phyloP scores from a whole-genome alignment of 2,888 invertebrate genomes.

The Cartodere bifasciata region DNA sequence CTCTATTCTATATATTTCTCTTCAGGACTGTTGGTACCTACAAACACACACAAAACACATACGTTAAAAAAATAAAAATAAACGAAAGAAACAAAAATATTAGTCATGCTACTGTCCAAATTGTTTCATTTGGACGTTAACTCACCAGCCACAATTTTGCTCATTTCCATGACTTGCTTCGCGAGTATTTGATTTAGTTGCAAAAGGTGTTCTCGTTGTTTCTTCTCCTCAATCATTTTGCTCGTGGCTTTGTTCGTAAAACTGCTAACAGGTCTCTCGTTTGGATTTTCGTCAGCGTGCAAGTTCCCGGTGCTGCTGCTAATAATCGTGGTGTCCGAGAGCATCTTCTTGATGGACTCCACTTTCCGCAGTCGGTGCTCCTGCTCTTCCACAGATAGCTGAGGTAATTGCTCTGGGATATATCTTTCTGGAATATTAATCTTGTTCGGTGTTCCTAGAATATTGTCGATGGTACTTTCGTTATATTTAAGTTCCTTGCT shows the following conservation, averaged over 20 bases:
- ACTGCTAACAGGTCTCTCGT: slow-evolving; percentile 24
- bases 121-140: slow-evolving; percentile 13
- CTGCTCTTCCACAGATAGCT: slow-evolving; percentile 74
- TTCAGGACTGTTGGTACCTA: slow-evolving; percentile 32
- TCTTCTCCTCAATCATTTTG: slow-evolving; percentile 61
- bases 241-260: slow-evolving; percentile 30
- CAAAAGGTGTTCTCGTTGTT: slow-evolving; percentile 77
- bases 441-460: slow-evolving; percentile 79
- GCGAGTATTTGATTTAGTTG: slow-evolving; percentile 87
- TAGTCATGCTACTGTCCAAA: slow-evolving; percentile 1
- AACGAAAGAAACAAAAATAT: slow-evolving; percentile 2
- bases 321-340: slow-evolving; percentile 55
- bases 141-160: slow-evolving; percentile 90
- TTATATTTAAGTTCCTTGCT: slow-evolving; percentile 54
- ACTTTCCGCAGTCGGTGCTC: slow-evolving; percentile 75
- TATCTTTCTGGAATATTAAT: slow-evolving; percentile 86
- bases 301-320: slow-evolving; percentile 29
- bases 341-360: slow-evolving; percentile 83
- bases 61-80: slow-evolving; percentile 14
- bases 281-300: slow-evolving; percentile 20
- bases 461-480: slow-evolving; percentile 72
- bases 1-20: slow-evolving; percentile 26
- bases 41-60: slow-evolving; percentile 23
- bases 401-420: slow-evolving; percentile 81
- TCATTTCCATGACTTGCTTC: slow-evolving; percentile 88